Evolutionary conservation across 2,797 vertebrate species (phyloP).

Genomic region (Peromyscus melanophrys): DNA sequence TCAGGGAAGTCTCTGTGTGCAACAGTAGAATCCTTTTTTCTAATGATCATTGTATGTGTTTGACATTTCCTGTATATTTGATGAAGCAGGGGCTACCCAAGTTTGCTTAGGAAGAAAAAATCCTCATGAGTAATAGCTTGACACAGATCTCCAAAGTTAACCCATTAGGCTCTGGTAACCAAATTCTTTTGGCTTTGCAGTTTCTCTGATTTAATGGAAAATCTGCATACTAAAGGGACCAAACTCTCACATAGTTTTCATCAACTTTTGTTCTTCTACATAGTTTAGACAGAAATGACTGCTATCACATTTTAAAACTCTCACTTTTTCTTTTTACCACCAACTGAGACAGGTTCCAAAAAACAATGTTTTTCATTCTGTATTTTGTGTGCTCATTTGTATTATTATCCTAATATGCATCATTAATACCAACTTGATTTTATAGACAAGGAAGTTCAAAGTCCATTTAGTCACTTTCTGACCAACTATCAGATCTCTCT

Average conservation of each 20-base stretch:
- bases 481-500: background rate
- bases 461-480: accelerated
- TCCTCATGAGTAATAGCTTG: constrained; percentile 78
- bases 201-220: constrained; percentile 76
- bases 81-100: constrained; percentile 74
- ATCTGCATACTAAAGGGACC: background rate
- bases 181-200: constrained; percentile 64
- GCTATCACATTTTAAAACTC: background rate
- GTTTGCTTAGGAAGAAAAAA: constrained; percentile 65
- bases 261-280: background rate
- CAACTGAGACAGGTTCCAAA: background rate
- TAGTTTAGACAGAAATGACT: background rate
- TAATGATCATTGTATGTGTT: constrained; percentile 74
- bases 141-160: constrained; percentile 70
- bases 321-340: background rate
- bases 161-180: constrained; percentile 59
- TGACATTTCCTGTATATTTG: constrained; percentile 80
- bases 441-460: background rate
- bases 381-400: background rate
- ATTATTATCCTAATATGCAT: background rate
- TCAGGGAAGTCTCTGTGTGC: constrained; percentile 43
- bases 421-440: background rate
- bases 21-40: constrained; percentile 63
- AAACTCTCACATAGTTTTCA: background rate
- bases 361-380: background rate